A percentile compares a stretch with the other conserved stretches of the same genome.
Evolutionary conservation across 2,888 invertebrate species (phyloP).

Genomic region (Protodeltote pygarga): DNA sequence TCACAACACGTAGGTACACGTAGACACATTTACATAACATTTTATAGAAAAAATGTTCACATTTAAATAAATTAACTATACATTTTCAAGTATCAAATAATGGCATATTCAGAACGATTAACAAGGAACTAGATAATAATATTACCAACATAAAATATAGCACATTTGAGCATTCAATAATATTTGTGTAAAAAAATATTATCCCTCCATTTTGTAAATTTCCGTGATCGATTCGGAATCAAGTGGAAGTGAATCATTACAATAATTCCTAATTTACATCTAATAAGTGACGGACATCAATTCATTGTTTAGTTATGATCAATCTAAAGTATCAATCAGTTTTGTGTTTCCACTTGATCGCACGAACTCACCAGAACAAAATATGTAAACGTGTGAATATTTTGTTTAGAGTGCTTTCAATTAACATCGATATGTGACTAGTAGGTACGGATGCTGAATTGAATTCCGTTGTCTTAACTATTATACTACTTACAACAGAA

Average conservation of each 20-base stretch:
- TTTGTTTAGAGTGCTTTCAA: constrained; percentile 55
- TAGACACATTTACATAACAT: constrained; percentile 62
- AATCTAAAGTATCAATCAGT: constrained; percentile 39
- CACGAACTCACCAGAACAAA: constrained; percentile 56
- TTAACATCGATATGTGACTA: constrained; percentile 75
- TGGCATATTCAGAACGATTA: constrained; percentile 69
- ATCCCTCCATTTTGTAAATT: constrained; percentile 67
- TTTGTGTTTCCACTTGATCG: constrained; percentile 48
- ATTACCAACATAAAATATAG: constrained; percentile 81
- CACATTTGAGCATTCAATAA: constrained; percentile 83
- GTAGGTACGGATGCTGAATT: constrained; percentile 70
- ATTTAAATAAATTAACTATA: constrained; percentile 69
- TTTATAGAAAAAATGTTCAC: constrained; percentile 65
- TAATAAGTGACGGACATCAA: constrained; percentile 50
- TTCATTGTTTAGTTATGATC: constrained; percentile 52
- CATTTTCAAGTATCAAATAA: constrained; percentile 70
- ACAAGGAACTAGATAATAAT: constrained; percentile 80
- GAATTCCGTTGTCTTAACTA: constrained; percentile 61
- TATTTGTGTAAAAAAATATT: constrained; percentile 83
- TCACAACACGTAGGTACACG: constrained; percentile 83
- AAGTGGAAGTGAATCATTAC: constrained; percentile 46
- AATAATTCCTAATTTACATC: constrained; percentile 39
- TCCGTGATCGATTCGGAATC: constrained; percentile 59
- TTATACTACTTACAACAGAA: constrained; percentile 57
- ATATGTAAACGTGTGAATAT: constrained; percentile 53